phyloP scores from a whole-genome alignment of 2,888 invertebrate genomes.

The Xiphydria camelus region DNA sequence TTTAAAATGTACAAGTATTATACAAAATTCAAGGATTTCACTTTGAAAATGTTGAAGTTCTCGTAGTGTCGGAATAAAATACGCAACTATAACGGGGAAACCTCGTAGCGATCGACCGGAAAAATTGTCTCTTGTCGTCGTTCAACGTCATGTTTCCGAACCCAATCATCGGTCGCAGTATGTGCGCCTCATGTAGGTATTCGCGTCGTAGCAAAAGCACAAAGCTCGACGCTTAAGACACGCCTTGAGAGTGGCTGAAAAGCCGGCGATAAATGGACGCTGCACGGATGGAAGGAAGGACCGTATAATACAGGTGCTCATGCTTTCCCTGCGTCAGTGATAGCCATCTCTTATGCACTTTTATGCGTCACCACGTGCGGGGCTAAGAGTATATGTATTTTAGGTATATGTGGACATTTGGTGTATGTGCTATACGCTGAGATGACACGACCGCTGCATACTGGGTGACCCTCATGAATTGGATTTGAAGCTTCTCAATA shows the following conservation, averaged over 20 bases:
- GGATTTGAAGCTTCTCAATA: too few relatives aligned
- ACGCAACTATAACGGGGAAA: too few relatives aligned
- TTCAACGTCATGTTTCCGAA: too few relatives aligned
- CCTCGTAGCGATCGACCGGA: too few relatives aligned
- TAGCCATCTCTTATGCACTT: constrained; percentile 57
- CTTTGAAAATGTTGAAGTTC: too few relatives aligned
- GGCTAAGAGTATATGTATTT: constrained; percentile 35
- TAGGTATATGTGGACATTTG: constrained; percentile 41
- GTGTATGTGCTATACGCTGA: constrained; percentile 20
- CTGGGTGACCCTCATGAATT: constrained; percentile 26
- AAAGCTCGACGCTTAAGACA: constrained; percentile 45
- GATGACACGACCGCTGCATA: constrained; percentile 16
- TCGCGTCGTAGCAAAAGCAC: constrained; percentile 44
- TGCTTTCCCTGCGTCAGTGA: constrained; percentile 47
- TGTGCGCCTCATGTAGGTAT: too few relatives aligned
- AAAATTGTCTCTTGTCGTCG: too few relatives aligned
- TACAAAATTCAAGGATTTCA: too few relatives aligned
- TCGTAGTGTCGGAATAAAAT: too few relatives aligned
- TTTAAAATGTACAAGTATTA: too few relatives aligned
- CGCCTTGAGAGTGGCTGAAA: constrained; percentile 41
- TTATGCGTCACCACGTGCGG: constrained; percentile 43
- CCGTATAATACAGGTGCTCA: constrained; percentile 46
- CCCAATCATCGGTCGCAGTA: too few relatives aligned
- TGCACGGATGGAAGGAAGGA: constrained; percentile 37
- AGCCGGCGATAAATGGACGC: constrained; percentile 49